Base-by-base conservation (phyloP, 2,797 vertebrate species). In the Buphagus erythrorhynchus region DNA sequence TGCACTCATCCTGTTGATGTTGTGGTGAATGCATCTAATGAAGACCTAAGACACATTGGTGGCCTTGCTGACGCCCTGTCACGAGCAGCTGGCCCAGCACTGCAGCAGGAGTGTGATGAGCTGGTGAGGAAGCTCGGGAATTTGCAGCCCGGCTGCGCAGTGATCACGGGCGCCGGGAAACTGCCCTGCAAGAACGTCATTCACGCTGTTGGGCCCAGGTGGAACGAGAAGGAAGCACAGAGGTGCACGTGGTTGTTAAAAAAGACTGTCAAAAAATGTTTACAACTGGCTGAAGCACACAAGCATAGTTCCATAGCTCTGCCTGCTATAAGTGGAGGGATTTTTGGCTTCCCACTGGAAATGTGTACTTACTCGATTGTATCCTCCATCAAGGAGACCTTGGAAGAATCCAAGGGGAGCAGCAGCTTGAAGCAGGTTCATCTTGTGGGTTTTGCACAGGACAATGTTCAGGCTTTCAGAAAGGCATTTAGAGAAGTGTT, bases 1-100 rank as follows among this genome's bases (percentile, higher is more conserved):
- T 98, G 98, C 18, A 61, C 17, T 49, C 93, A 98, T 5, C 63
- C 29, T 0, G 98, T 96, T 1, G 98, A 99, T 3, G 98, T 97
- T 11, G 97, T 99, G 43, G 99, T 99, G 77, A 99, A 99, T 20
- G 98, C 98, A 3, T 97, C 99, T 15, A 99, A 99, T 3, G 98
- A 99, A 89, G 91, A 98, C 0, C 93, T 99, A 20, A 80, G 97
- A 38, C 99, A 99, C 91, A 87, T 57, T 0, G 98, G 98, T 0
- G 99, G 98, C 6, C 88, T 99, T 40, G 98, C 99, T 2, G 40
- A 42, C 0, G 98, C 98, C 0, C 97, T 99, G 61, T 92, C 96
- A 1, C 80, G 72, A 17, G 98, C 98, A 2, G 99, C 99, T 8
- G 99, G 99, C 29, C 98, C 97, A 6, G 69, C 97, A 22, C 97